phyloP scores from a whole-genome alignment of 2,797 vertebrate genomes.

The Amblyraja radiata region DNA sequence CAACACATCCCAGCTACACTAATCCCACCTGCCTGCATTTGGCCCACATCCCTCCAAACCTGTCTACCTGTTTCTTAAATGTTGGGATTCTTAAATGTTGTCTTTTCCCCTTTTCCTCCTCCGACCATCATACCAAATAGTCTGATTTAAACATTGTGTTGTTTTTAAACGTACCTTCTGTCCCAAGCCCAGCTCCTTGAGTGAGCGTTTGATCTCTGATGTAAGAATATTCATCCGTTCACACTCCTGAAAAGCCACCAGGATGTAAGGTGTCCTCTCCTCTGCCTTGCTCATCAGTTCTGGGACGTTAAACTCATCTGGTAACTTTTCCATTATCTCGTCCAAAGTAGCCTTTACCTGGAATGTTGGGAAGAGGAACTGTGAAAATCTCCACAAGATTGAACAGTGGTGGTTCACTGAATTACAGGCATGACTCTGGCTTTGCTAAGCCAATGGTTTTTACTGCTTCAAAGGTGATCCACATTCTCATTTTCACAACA shows the following conservation, averaged over 20 bases:
- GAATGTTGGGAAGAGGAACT: background rate
- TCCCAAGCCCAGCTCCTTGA: constrained; percentile 72
- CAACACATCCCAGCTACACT: too few relatives aligned
- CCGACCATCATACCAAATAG: too few relatives aligned
- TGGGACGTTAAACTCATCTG: constrained; percentile 75
- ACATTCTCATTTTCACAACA: background rate
- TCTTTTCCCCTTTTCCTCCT: too few relatives aligned
- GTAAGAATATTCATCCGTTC: constrained; percentile 84
- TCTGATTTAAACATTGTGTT: background rate
- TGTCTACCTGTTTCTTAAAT: too few relatives aligned
- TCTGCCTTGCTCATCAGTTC: constrained; percentile 76
- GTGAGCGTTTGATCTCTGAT: constrained; percentile 67
- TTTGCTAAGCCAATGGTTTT: background rate
- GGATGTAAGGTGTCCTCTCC: constrained; percentile 77
- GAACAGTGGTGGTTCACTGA: constrained; percentile 30
- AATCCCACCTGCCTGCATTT: too few relatives aligned
- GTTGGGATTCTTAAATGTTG: too few relatives aligned
- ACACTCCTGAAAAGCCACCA: constrained; percentile 87
- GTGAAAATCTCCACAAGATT: fast-evolving
- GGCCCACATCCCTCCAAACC: too few relatives aligned
- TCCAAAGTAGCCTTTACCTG: constrained; percentile 77
- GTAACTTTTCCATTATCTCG: constrained; percentile 77
- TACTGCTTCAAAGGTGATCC: background rate
- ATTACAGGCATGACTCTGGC: fast-evolving
- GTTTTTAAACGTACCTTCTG: constrained; percentile 68